phyloP scores from a whole-genome alignment of 2,797 vertebrate species.

The Oophaga sylvatica region DNA sequence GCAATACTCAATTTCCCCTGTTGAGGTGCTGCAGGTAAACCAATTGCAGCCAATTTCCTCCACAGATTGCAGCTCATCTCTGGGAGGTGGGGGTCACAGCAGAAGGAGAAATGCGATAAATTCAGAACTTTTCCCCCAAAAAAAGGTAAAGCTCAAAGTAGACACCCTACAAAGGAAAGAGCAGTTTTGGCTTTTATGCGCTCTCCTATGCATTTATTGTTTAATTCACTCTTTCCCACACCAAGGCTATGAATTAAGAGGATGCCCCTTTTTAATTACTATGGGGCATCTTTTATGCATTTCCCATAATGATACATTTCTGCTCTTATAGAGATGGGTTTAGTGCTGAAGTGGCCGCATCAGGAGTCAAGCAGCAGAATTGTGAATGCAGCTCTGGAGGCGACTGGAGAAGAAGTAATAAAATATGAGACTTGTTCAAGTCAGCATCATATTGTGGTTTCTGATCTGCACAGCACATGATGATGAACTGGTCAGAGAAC shows the following conservation, averaged over 20 bases:
- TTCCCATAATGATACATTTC: neutral
- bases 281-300: neutral
- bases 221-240: no score
- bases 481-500: neutral
- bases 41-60: no score
- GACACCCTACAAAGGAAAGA: no score
- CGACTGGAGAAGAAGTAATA: neutral
- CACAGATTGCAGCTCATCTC: no score
- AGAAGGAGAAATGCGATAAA: no score
- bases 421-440: neutral
- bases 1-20: no score
- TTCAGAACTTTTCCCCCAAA: no score
- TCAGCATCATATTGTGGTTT: neutral
- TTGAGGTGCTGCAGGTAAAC: no score
- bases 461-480: neutral
- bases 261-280: neutral
- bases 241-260: neutral
- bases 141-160: no score
- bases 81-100: no score
- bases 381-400: neutral
- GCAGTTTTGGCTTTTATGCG: no score
- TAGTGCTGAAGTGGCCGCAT: neutral
- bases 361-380: neutral
- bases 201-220: no score
- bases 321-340: neutral